phyloP scores from a whole-genome alignment of 2,113 vertebrate genomes.

The Albula goreensis region DNA sequence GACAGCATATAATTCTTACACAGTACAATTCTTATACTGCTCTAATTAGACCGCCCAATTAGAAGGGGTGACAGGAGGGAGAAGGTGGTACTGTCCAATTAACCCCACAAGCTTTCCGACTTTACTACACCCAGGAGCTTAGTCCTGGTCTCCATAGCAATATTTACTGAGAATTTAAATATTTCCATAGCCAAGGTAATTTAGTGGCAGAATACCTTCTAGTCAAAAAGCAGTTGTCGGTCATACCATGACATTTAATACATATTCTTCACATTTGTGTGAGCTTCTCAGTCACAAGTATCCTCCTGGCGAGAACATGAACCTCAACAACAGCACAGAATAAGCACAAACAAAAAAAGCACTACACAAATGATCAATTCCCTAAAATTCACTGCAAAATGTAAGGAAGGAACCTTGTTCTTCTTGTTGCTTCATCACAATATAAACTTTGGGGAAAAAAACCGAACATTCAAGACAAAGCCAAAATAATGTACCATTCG shows the following conservation, averaged over 20 bases:
- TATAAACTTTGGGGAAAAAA: background rate
- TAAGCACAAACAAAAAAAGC: no score
- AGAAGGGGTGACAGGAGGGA: background rate
- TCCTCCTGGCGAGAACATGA: background rate
- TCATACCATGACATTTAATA: conserved; percentile 35
- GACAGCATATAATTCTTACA: no score
- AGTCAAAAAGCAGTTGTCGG: conserved; percentile 18
- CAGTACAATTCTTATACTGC: background rate
- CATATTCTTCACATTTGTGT: conserved; percentile 13
- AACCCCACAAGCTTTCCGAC: background rate
- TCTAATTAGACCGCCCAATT: background rate
- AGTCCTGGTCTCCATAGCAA: conserved; percentile 35
- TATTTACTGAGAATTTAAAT: conserved; percentile 27
- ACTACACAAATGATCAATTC: no score
- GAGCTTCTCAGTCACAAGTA: conserved; percentile 3
- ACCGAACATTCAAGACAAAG: background rate
- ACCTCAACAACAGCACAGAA: background rate
- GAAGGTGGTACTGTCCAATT: background rate
- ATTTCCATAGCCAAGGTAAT: conserved; percentile 7
- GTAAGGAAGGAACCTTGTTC: no score
- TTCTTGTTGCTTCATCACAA: background rate
- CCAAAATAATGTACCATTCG: background rate
- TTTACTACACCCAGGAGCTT: background rate
- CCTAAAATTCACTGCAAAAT: no score
- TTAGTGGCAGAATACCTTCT: conserved; percentile 16